phyloP scores from a whole-genome alignment of 2,113 vertebrate species.

The Tiliqua scincoides region DNA sequence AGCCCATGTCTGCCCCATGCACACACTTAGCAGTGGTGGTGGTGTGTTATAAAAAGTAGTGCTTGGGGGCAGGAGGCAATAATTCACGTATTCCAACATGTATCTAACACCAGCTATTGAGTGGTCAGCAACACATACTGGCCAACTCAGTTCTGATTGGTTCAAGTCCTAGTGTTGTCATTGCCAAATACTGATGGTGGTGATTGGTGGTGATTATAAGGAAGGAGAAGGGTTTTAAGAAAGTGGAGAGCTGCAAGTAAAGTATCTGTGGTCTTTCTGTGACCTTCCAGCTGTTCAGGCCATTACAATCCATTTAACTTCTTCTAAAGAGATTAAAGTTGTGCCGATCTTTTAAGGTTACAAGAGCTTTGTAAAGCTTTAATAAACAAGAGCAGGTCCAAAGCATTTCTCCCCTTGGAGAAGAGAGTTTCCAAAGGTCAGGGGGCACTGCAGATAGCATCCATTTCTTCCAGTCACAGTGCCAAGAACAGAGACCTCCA shows the following conservation, averaged over 20 bases:
- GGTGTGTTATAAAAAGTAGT: no score
- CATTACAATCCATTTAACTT: neutral
- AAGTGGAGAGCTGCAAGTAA: accelerated
- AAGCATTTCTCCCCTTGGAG: slow-evolving; percentile 16
- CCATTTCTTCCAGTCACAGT: neutral
- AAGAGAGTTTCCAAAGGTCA: neutral
- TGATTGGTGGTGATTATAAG: neutral
- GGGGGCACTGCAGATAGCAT: neutral
- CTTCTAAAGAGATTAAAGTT: neutral
- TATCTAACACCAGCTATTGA: neutral
- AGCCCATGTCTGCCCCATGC: no score
- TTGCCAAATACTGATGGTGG: no score
- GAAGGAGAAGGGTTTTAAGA: neutral
- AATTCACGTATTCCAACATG: no score
- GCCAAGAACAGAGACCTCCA: neutral
- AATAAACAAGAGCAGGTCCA: neutral
- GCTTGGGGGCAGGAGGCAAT: no score
- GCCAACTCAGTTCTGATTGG: neutral
- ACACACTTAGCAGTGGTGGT: no score
- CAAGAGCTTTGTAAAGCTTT: neutral
- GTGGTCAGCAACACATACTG: no score
- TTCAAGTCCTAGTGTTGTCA: neutral
- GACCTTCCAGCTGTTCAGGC: accelerated
- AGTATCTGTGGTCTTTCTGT: neutral
- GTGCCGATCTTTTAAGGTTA: neutral